A percentile compares a stretch with the other conserved stretches of the same genome.
Conservation (phyloP, 2,113 vertebrate genomes). For the Meriones unguiculatus region DNA sequence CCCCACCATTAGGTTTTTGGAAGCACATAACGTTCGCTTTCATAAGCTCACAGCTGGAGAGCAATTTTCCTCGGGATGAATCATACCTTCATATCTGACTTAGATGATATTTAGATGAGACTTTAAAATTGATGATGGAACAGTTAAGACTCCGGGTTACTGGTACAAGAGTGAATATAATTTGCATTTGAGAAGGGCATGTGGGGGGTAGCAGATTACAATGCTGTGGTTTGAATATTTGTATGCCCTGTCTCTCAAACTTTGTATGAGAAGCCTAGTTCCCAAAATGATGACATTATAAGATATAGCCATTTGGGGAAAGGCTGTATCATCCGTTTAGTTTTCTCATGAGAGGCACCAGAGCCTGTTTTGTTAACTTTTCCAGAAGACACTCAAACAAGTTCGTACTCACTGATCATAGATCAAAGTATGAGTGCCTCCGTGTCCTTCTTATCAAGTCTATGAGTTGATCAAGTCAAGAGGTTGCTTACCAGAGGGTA, state of each 20-base stretch:
- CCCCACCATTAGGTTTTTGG: not conserved
- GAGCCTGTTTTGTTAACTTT: not conserved
- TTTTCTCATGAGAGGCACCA: not conserved
- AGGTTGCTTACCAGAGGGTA: not conserved
- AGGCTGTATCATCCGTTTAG: not conserved
- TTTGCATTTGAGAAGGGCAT: not conserved
- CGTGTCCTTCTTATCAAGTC: too few species aligned
- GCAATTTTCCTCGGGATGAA: not conserved
- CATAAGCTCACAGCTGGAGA: not conserved
- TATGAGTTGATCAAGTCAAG: not conserved
- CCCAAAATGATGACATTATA: not conserved
- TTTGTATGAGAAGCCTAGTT: not conserved
- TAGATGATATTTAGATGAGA: conserved; percentile 11
- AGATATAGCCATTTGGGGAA: not conserved
- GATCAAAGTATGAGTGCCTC: not conserved
- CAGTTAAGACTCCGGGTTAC: not conserved
- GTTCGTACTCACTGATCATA: too few species aligned
- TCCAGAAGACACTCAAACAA: not conserved
- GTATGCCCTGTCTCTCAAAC: not conserved
- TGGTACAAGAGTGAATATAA: not conserved
- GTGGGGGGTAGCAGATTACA: too few species aligned
- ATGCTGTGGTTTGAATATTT: not conserved
- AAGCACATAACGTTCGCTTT: not conserved
- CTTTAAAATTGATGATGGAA: conserved; percentile 9
- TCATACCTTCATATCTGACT: conserved; percentile 17